These are phyloP conservation scores for Pachliopta kotzebuea DNA, from an alignment of 2,888 invertebrate genomes.

Conservation along the genomic window DNA sequence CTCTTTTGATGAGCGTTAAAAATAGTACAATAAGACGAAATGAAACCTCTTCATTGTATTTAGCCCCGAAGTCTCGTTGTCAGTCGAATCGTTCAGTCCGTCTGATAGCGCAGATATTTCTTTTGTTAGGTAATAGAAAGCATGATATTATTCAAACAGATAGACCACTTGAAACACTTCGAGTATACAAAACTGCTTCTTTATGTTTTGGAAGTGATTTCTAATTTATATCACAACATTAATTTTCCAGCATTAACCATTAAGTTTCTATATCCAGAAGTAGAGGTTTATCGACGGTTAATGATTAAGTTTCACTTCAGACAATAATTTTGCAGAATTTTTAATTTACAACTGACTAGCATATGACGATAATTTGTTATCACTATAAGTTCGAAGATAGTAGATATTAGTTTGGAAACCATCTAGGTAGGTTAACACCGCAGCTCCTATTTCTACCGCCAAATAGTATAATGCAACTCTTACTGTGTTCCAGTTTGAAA, in stretches of 20 bases:
- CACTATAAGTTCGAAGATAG: no score
- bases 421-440: no score
- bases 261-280: no score
- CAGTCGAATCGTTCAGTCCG: constrained; percentile 19
- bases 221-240: constrained; percentile 14
- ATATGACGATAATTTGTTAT: no score
- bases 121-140: constrained; percentile 28
- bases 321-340: not conserved
- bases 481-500: no score
- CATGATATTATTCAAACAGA: constrained; percentile 30
- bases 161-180: constrained; percentile 27
- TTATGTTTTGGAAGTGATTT: constrained; percentile 29
- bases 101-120: constrained; percentile 19
- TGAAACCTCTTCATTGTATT: constrained; percentile 18
- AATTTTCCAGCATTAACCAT: no score
- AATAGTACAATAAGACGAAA: constrained; percentile 13
- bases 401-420: no score
- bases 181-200: constrained; percentile 20
- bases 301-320: no score
- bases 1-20: constrained; percentile 5
- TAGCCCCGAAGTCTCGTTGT: constrained; percentile 20
- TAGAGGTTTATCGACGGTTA: no score
- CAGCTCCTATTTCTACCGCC: no score
- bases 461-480: no score
- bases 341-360: no score